Percentiles rank a stretch among this genome's conserved stretches.
Conservation (phyloP, 2,113 vertebrate genomes). For the Chunga burmeisteri region DNA sequence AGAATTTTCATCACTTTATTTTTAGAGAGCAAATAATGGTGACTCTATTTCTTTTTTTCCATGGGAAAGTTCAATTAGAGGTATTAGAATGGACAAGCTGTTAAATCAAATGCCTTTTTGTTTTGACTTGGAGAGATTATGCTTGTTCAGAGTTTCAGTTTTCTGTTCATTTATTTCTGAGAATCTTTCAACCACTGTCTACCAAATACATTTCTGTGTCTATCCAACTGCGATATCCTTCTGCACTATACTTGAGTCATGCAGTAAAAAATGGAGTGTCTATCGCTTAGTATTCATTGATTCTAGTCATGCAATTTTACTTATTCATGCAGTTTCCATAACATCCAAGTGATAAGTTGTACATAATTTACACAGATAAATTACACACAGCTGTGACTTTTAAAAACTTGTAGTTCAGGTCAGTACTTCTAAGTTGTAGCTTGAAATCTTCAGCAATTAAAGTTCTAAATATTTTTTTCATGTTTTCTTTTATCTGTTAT, state of each 20-base stretch:
- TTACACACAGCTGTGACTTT: not conserved
- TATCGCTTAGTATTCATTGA: not conserved
- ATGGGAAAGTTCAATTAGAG: not conserved
- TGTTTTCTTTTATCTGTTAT: not conserved
- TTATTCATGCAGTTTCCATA: constrained; percentile 23
- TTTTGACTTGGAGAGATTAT: not conserved
- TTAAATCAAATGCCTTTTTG: not conserved
- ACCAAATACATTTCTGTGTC: not conserved
- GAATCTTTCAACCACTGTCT: not conserved
- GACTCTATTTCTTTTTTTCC: not conserved
- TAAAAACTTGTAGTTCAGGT: not conserved
- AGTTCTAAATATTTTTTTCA: not conserved
- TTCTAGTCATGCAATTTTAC: constrained; percentile 7
- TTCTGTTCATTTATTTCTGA: not conserved
- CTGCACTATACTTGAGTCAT: not conserved
- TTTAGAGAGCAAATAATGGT: constrained; percentile 20
- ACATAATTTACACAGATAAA: constrained; percentile 12
- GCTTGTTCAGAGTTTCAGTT: not conserved
- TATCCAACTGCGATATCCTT: not conserved
- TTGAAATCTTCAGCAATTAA: not conserved
- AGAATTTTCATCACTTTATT: constrained; percentile 8
- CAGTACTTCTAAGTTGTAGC: not conserved
- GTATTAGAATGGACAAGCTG: not conserved
- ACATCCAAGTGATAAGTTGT: not conserved
- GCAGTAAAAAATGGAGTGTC: not conserved